Conservation (phyloP, 2,797 vertebrate genomes). For the Oreochromis mossambicus region DNA sequence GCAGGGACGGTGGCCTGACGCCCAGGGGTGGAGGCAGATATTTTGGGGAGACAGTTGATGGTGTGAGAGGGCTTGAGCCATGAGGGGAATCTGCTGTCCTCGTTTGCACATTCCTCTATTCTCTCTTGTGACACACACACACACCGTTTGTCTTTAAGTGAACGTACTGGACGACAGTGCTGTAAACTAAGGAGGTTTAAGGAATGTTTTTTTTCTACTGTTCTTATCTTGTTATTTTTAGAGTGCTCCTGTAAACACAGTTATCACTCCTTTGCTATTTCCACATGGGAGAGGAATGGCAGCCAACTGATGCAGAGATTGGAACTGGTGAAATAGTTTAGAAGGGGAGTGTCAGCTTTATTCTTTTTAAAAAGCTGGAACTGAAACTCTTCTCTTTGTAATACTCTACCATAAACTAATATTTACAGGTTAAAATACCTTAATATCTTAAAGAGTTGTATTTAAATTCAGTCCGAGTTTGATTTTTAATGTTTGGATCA, state of each 20-base stretch:
- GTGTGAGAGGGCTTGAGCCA: conserved; percentile 68
- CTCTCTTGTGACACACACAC: conserved; percentile 16
- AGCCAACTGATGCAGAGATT: background rate
- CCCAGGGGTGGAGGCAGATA: conserved; percentile 71
- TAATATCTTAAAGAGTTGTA: rapidly evolving
- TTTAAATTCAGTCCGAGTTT: background rate
- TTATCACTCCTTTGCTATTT: background rate
- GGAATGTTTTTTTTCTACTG: background rate
- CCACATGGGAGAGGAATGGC: background rate
- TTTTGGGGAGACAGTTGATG: conserved; percentile 82
- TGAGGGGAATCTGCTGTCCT: conserved; percentile 77
- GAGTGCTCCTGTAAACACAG: background rate
- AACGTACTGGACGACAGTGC: background rate
- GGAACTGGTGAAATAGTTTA: background rate
- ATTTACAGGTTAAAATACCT: background rate
- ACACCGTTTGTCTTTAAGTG: background rate
- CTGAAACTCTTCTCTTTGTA: background rate
- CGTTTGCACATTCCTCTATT: conserved; percentile 77
- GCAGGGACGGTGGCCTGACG: conserved; percentile 53
- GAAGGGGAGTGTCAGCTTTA: background rate
- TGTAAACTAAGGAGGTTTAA: background rate
- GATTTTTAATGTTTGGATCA: rapidly evolving
- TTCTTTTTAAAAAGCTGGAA: background rate
- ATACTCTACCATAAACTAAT: background rate
- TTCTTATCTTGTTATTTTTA: conserved; percentile 15